Conservation (phyloP, 2,113 vertebrate genomes). For the Saccopteryx leptura region DNA sequence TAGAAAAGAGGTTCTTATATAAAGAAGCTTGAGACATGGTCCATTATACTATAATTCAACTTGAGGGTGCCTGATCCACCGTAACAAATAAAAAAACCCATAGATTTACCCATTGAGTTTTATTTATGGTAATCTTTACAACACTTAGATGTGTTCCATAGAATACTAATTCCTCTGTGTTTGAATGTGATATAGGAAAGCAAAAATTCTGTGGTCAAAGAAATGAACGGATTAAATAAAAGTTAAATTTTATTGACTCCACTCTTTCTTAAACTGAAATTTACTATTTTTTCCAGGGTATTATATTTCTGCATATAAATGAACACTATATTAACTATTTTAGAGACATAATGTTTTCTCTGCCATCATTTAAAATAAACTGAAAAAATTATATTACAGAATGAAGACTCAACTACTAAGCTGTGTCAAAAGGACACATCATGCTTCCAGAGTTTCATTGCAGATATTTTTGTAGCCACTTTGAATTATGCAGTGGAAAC, state of each 20-base stretch:
- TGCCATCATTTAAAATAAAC: background rate
- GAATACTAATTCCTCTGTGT: background rate
- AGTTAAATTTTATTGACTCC: background rate
- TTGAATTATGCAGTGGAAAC: slow-evolving; percentile 42
- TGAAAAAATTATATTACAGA: slow-evolving; percentile 44
- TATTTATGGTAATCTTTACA: background rate
- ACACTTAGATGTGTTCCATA: background rate
- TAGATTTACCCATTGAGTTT: background rate
- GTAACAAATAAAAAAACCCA: background rate
- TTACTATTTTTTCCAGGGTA: background rate
- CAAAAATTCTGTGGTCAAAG: background rate
- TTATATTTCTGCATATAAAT: background rate
- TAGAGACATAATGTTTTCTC: background rate
- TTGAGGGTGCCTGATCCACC: background rate
- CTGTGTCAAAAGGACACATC: background rate
- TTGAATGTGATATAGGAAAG: background rate
- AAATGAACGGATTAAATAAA: slow-evolving; percentile 25
- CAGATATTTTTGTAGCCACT: background rate
- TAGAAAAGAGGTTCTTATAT: background rate
- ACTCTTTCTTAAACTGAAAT: background rate
- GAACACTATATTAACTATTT: background rate
- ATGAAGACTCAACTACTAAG: background rate
- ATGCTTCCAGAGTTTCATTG: background rate
- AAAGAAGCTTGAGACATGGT: background rate
- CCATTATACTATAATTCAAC: background rate